These are phyloP conservation scores for Oligia latruncula DNA, from an alignment of 2,888 invertebrate species.

Conservation along the genomic window DNA sequence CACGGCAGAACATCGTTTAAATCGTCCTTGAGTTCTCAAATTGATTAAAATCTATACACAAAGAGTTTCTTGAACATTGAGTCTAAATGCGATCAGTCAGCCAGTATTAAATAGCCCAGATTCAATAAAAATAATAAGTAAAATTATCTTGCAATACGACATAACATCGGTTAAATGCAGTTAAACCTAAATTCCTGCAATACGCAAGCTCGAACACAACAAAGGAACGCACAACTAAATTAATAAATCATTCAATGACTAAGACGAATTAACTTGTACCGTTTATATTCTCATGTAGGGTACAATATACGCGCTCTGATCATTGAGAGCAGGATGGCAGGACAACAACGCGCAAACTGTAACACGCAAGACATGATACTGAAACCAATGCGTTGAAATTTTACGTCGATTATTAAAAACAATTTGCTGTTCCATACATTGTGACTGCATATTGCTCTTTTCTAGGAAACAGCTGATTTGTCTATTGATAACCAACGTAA, in stretches of 20 bases:
- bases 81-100: neutral
- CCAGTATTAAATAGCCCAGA: neutral
- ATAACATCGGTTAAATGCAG: constrained; percentile 6
- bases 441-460: too few species aligned
- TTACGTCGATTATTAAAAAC: too few species aligned
- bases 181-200: constrained; percentile 1
- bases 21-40: neutral
- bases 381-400: too few species aligned
- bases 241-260: constrained; percentile 44
- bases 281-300: constrained; percentile 4
- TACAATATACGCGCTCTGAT: neutral
- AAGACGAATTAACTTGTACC: constrained; percentile 17
- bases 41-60: neutral
- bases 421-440: too few species aligned
- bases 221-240: constrained; percentile 34
- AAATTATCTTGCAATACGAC: constrained; percentile 5
- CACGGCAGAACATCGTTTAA: neutral
- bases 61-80: neutral
- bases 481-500: too few species aligned
- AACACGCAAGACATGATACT: too few species aligned
- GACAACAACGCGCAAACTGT: too few species aligned
- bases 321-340: neutral
- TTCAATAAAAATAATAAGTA: neutral
- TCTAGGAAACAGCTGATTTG: too few species aligned
- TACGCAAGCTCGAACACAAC: constrained; percentile 3